Evolutionary conservation across 1,140 invertebrate genomes (phyloP).

Genomic region (Amyelois transitella): DNA sequence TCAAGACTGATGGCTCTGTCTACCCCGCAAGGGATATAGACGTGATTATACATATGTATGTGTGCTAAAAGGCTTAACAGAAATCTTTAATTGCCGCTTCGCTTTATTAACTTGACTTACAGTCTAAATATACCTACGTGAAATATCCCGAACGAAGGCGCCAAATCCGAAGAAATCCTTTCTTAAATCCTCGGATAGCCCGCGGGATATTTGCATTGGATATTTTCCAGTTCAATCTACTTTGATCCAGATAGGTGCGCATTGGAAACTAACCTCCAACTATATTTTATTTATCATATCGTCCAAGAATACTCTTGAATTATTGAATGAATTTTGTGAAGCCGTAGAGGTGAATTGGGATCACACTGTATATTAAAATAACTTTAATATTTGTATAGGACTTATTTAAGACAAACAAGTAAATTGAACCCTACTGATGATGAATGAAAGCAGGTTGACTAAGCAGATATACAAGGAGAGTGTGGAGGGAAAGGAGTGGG

Average conservation of each 20-base stretch:
- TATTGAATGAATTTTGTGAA: background rate
- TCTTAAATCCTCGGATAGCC: constrained; percentile 6
- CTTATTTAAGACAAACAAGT: no score
- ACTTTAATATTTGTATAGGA: background rate
- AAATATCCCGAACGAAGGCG: background rate
- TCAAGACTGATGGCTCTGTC: no score
- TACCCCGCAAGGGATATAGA: no score
- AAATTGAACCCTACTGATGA: no score
- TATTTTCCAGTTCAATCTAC: constrained; percentile 52
- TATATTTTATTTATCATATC: constrained; percentile 7
- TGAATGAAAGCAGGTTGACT: no score
- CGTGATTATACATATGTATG: no score
- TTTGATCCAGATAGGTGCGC: constrained; percentile 18
- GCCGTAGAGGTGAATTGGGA: background rate
- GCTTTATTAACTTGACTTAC: background rate
- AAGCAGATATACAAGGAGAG: no score
- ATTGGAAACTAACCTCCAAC: constrained; percentile 7
- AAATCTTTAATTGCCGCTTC: no score
- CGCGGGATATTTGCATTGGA: constrained; percentile 48
- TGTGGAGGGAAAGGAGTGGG: no score
- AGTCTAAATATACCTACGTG: background rate
- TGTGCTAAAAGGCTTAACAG: no score
- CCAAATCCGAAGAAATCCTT: constrained; percentile 17
- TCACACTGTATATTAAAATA: background rate
- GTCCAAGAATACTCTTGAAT: background rate